Base-by-base conservation (phyloP, 2,113 vertebrate species). In the Urocynchramus pylzowi region DNA sequence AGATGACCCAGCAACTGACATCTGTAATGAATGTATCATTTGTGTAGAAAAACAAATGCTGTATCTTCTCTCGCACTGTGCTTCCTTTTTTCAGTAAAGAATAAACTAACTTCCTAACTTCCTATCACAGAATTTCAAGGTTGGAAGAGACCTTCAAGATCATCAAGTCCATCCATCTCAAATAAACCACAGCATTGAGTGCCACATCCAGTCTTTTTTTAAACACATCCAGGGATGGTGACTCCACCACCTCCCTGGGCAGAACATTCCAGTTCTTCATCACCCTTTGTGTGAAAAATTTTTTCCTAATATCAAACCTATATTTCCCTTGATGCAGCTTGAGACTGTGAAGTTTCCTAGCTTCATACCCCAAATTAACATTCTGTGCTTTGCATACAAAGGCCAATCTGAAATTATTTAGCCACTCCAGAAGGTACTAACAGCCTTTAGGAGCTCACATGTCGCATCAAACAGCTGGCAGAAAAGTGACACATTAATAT, bases 31-130 rank as follows among this genome's bases (percentile, higher is more conserved):
- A 53, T 2, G 0, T 10, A 27, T n/a, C 4, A 26, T 65, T 61
- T 2, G 0, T 45, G 4, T 31, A 3, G 1, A 67, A 84, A 68
- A 89, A 27, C 4, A 27, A 16, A 49, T 27, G 14, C 6, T 82
- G 19, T 27, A 6, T 33, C 17, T 75, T 94, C 57, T 60, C 16
- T 1, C 1, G 12, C 21, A 60, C 14, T 0, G 0, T 14, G 2
- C 19, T 78, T 69, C 21, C 13, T 59, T 44, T 82, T 42, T 68
- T 17, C n/a, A 28, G 4, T 60, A 16, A 59, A 77, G 31, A 68
- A 44, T 31, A 77, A 68, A 52, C 37, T 12, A 50, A 50, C 17
- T 49, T 74, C 10, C 10, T 28, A 33, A 19, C 18, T 49, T 86
- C 26, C 71, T 42, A 2, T n/a, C n/a, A n/a, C n/a, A n/a, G n/a